Percentiles rank a stretch among this genome's conserved stretches.
These are phyloP conservation scores for Synergus japonicus DNA, from an alignment of 2,888 invertebrate species.

Conservation along the genomic window DNA sequence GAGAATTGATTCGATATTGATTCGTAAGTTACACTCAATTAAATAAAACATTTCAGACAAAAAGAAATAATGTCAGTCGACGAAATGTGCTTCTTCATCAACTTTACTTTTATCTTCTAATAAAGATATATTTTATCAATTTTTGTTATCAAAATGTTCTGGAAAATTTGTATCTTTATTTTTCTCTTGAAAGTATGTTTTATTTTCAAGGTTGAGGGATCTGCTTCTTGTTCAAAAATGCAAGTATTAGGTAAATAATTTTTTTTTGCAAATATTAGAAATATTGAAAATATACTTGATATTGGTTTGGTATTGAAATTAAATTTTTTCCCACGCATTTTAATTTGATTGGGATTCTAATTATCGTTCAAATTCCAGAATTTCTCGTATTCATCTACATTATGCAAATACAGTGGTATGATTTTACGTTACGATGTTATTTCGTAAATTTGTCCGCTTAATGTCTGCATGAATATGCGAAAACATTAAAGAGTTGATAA, in stretches of 20 bases:
- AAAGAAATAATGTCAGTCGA: neutral
- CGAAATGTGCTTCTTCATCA: neutral
- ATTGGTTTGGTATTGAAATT: neutral
- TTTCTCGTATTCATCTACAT: neutral
- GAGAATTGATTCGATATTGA: neutral
- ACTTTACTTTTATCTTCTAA: neutral
- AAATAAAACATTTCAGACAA: neutral
- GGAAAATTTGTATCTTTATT: neutral
- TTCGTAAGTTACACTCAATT: neutral
- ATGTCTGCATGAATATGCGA: neutral
- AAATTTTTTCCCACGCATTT: neutral
- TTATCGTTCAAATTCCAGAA: neutral
- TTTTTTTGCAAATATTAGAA: too few species aligned
- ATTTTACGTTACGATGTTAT: neutral
- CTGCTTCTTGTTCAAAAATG: neutral
- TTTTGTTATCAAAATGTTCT: neutral
- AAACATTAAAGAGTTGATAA: neutral
- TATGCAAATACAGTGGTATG: neutral
- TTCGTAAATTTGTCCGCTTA: neutral
- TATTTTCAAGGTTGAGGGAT: neutral
- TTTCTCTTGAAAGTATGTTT: neutral
- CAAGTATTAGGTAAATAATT: neutral
- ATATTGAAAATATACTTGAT: neutral
- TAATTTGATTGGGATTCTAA: neutral
- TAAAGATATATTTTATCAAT: neutral